Evolutionary conservation across 2,888 invertebrate species (phyloP), one percentile per base, ranked within the genome.

Genomic region (Drosophila leonis): DNA sequence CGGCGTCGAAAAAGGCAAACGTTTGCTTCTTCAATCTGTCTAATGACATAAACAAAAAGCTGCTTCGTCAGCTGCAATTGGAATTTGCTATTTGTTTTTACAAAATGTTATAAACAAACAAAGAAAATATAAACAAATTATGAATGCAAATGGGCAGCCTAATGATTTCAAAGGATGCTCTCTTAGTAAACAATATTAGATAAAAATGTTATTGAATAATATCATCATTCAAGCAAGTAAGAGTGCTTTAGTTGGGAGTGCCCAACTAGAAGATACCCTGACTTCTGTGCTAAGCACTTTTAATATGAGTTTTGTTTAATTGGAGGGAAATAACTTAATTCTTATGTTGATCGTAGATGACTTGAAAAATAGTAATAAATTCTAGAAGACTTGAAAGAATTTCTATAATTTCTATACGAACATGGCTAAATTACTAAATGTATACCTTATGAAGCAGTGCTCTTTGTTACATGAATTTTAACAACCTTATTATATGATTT

Each of bases 21-120:
- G 39, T 35, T 64, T 70, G 67, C 56, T 55, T 39, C 65, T 52
- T 63, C 51, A 41, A 31, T 39, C 46, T 41, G 39, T 71, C 72
- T 69, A 68, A 80, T 76, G 83, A 76, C 83, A 85, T 82, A 84
- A 70, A 81, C 87, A 75, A 70, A 75, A 69, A 59, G 56, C 51
- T 76, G 76, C 57, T 61, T 70, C 63, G 76, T 73, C 80, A 79
- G 64, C 66, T 29, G 44, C 27, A 37, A 54, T 57, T 33, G 12
- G 66, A 65, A 39, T 42, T 52, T 56, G 46, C 41, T 52, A 24
- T 66, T 75, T 61, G 49, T 29, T 59, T 69, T 68, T 39, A 49
- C 42, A 42, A 33, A 60, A 59, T 44, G 10, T 54, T 46, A 27
- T 54, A 55, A 55, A n/a, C 31, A 37, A 27, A 66, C 15, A 39